phyloP scores from a whole-genome alignment of 1,140 invertebrate species.

The Wiebesia pumilae region DNA sequence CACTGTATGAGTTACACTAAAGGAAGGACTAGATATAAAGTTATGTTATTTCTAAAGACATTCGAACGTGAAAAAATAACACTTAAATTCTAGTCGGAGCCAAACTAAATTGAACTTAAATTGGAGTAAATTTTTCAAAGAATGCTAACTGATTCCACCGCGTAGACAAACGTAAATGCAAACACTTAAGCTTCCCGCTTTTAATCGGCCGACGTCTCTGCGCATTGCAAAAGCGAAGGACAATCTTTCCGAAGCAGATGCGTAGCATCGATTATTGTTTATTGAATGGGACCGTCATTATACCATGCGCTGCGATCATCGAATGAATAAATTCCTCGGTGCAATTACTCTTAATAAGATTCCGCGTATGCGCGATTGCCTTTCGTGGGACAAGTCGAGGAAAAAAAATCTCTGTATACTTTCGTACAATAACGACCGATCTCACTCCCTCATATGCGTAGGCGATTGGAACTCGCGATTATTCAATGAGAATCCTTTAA shows the following conservation, averaged over 20 bases:
- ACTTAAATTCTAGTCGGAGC: background rate
- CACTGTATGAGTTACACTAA: too few relatives aligned
- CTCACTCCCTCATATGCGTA: background rate
- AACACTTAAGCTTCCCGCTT: background rate
- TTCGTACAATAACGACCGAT: background rate
- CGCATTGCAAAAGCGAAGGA: background rate
- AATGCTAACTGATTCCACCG: background rate
- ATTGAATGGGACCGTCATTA: slow-evolving; percentile 8
- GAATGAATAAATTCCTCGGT: background rate
- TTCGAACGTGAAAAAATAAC: background rate
- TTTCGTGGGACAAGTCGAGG: background rate
- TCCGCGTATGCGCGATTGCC: background rate
- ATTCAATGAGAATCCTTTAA: slow-evolving; percentile 18
- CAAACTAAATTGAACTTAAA: background rate
- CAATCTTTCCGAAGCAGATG: background rate
- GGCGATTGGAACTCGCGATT: background rate
- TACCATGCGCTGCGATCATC: background rate
- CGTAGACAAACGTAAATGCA: background rate
- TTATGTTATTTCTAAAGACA: background rate
- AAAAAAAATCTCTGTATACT: background rate
- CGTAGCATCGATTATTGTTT: slow-evolving; percentile 20
- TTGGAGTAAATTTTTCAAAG: background rate
- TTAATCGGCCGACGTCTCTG: background rate
- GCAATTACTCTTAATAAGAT: slow-evolving; percentile 11
- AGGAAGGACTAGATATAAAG: background rate